Conservation (phyloP, 2,888 invertebrate genomes). For the Siphlonurus alternatus region DNA sequence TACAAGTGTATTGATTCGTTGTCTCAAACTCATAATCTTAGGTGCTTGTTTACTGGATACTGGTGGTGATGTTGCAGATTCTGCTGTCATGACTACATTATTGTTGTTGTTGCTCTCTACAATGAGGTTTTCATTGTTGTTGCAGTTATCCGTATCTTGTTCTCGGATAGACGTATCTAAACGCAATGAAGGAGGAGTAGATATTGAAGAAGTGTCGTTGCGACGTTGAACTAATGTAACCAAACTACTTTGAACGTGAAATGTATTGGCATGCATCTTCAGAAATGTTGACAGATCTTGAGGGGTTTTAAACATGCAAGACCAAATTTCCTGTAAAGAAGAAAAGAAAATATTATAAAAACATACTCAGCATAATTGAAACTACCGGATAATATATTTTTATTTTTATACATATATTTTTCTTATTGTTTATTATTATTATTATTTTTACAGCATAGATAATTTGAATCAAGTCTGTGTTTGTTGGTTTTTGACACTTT, state of each 20-base stretch:
- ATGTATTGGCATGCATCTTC: slow-evolving; percentile 84
- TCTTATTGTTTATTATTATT: no score
- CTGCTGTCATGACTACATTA: slow-evolving; percentile 3
- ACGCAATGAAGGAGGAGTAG: neutral
- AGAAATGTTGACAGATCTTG: slow-evolving; percentile 80
- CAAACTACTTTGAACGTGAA: slow-evolving; percentile 84
- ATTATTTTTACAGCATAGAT: no score
- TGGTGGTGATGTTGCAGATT: slow-evolving; percentile 7
- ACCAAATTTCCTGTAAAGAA: slow-evolving; percentile 42
- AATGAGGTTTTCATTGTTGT: slow-evolving; percentile 6
- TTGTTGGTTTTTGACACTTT: no score
- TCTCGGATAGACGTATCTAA: neutral
- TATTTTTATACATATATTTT: neutral
- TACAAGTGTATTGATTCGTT: slow-evolving; percentile 72
- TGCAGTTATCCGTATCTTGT: neutral
- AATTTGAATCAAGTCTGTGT: no score
- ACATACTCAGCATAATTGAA: neutral
- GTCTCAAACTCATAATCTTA: slow-evolving; percentile 38
- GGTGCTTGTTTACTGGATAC: slow-evolving; percentile 10
- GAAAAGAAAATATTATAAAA: neutral
- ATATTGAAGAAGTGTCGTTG: neutral
- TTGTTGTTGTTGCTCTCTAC: slow-evolving; percentile 6
- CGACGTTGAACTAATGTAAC: slow-evolving; percentile 47
- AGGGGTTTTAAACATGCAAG: slow-evolving; percentile 77
- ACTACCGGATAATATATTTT: neutral